These are phyloP conservation scores for Gasterosteus nipponicus DNA, from an alignment of 2,113 vertebrate species.

Conservation along the genomic window DNA sequence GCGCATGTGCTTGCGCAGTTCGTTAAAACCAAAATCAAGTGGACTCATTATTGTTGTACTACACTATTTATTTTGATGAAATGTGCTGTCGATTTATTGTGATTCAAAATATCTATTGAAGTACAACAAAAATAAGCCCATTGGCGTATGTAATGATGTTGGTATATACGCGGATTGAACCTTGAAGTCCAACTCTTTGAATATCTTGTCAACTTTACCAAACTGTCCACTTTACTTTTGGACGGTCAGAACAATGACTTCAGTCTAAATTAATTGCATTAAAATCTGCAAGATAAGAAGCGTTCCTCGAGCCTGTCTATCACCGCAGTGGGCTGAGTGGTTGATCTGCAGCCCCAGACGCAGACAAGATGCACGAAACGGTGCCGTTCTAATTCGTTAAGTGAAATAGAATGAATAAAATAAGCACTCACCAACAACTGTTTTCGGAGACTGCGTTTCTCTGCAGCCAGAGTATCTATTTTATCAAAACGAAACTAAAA, in stretches of 20 bases:
- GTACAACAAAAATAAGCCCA: too few species aligned
- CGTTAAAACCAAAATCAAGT: too few species aligned
- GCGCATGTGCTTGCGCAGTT: not conserved
- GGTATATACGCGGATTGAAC: too few species aligned
- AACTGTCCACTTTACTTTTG: not conserved
- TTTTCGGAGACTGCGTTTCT: constrained; percentile 3
- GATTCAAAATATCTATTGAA: too few species aligned
- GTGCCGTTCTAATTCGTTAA: not conserved
- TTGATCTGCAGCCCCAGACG: not conserved
- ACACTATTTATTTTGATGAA: too few species aligned
- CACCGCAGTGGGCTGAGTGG: not conserved
- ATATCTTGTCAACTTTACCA: not conserved
- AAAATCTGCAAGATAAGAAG: not conserved
- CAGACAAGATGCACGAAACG: too few species aligned
- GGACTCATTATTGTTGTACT: too few species aligned
- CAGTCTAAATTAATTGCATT: not conserved
- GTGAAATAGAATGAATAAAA: not conserved
- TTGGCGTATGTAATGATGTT: too few species aligned
- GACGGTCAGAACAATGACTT: not conserved
- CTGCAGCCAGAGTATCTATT: not conserved
- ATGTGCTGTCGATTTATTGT: too few species aligned
- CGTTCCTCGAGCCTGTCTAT: not conserved
- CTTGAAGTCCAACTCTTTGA: too few species aligned
- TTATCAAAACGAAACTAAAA: constrained; percentile 51
- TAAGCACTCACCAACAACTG: constrained; percentile 45